Evolutionary conservation across 2,888 invertebrate genomes (phyloP), one percentile per base, ranked within the genome.

Genomic region (Encarsia formosa): DNA sequence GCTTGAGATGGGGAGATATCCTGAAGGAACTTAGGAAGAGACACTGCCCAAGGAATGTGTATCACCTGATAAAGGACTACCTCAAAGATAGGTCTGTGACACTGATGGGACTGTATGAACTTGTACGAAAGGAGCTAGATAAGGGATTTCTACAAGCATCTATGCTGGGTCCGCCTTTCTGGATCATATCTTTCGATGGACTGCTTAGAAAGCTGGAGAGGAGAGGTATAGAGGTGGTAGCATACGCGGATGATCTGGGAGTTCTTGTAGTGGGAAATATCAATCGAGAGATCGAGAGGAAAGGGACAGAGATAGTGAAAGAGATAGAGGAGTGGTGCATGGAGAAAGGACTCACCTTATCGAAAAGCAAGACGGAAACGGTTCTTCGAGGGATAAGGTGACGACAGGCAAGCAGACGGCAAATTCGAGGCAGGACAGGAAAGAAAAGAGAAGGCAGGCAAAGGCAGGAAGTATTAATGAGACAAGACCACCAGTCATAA

Each of bases 91-190:
- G 57, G 1, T 39, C 20, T 11, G 57, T 54, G 1, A 24, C 2
- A 9, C 15, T 55, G 1, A 9, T 1, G 1, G 26, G 19, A 8
- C 1, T 6, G 2, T 11, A 26, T 11, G 34, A 23, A 3, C 11
- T 2, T 1, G 32, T 32, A 2, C 3, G 5, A n/a, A 44, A 44
- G 2, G 9, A 1, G 1, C 34, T 48, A 2, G 32, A 18, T 13
- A 56, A 31, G 5, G 58, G 59, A 2, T 61, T 59, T 29, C 60
- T 57, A 0, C 58, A 59, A 22, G 59, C 58, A 0, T 60, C 59
- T 0, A 26, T 59, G 0, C 29, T 57, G 5, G 58, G 55, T 1
- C 58, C 58, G 0, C 20, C 5, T n/a, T 38, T 49, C 11, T 57
- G 56, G 59, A 53, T 58, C 32, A 15, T 58, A 1, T 37, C 45